phyloP scores from a whole-genome alignment of 2,113 vertebrate species.

The Hylia prasina region DNA sequence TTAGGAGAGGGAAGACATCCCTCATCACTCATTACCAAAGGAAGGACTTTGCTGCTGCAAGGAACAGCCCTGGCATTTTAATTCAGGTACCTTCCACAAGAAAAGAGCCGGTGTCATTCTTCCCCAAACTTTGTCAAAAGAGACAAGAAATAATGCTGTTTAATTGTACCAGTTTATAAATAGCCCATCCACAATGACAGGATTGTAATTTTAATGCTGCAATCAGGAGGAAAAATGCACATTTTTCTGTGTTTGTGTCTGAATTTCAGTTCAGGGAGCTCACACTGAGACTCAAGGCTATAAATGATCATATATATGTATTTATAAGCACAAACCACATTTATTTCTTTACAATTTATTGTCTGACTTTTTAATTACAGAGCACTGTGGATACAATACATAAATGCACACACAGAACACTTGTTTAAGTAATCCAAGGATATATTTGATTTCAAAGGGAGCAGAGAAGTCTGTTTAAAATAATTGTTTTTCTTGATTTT shows the following conservation, averaged over 20 bases:
- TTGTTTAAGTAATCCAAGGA: neutral
- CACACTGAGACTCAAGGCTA: neutral
- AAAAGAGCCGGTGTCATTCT: neutral
- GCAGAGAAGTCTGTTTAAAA: neutral
- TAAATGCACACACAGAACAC: neutral
- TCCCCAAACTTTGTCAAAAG: conserved; percentile 25
- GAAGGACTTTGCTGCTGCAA: conserved; percentile 22
- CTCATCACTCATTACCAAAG: conserved; percentile 56
- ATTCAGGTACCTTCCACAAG: conserved; percentile 3
- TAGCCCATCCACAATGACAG: neutral
- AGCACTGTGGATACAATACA: neutral
- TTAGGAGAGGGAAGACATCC: conserved; percentile 45
- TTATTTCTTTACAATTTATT: neutral
- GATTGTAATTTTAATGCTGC: neutral
- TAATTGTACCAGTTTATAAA: conserved; percentile 40
- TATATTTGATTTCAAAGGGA: neutral
- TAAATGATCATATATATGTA: neutral
- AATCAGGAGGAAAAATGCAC: neutral
- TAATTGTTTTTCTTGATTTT: neutral
- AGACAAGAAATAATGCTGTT: conserved; percentile 35
- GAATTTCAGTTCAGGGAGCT: conserved; percentile 1
- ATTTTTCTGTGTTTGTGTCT: neutral
- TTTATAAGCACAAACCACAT: neutral
- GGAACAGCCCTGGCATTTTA: conserved; percentile 29
- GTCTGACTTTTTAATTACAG: conserved; percentile 5